phyloP scores from a whole-genome alignment of 2,113 vertebrate species.

The Myiozetetes cayanensis region DNA sequence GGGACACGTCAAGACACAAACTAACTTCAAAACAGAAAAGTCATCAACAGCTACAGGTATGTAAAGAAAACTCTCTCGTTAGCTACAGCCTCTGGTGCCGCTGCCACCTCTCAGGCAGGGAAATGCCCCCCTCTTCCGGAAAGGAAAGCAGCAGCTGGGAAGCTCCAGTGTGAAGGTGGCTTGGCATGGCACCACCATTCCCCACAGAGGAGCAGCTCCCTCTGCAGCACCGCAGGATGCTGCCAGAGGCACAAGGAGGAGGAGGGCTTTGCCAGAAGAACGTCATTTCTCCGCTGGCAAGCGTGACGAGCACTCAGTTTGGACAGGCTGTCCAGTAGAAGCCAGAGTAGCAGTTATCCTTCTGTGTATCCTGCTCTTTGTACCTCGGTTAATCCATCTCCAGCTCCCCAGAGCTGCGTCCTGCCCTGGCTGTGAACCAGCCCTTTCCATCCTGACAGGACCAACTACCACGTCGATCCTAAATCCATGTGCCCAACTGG shows the following conservation, averaged over 20 bases:
- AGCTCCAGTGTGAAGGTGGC: background rate
- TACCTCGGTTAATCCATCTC: accelerated
- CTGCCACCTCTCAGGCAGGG: slow-evolving; percentile 17
- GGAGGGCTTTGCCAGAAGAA: background rate
- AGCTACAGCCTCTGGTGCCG: slow-evolving; percentile 34
- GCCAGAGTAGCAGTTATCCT: background rate
- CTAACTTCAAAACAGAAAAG: slow-evolving; percentile 82
- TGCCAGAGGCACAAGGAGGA: background rate
- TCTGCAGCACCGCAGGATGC: background rate
- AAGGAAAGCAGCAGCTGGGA: background rate
- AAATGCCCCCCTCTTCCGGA: background rate
- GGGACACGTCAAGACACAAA: slow-evolving; percentile 87
- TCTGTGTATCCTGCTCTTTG: background rate
- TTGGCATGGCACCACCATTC: background rate
- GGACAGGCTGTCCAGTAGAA: slow-evolving; percentile 39
- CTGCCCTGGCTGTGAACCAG: background rate
- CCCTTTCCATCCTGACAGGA: background rate
- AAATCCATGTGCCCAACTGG: accelerated
- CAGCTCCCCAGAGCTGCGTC: background rate
- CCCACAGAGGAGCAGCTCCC: background rate
- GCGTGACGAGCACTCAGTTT: background rate
- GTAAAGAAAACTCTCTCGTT: slow-evolving; percentile 69
- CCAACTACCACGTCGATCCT: background rate
- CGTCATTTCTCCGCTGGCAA: background rate
- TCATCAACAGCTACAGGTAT: slow-evolving; percentile 82